A percentile compares a stretch with the other conserved stretches of the same genome.
These are phyloP conservation scores for Sylvilagus floridanus DNA, from an alignment of 2,797 vertebrate genomes.

Conservation along the genomic window DNA sequence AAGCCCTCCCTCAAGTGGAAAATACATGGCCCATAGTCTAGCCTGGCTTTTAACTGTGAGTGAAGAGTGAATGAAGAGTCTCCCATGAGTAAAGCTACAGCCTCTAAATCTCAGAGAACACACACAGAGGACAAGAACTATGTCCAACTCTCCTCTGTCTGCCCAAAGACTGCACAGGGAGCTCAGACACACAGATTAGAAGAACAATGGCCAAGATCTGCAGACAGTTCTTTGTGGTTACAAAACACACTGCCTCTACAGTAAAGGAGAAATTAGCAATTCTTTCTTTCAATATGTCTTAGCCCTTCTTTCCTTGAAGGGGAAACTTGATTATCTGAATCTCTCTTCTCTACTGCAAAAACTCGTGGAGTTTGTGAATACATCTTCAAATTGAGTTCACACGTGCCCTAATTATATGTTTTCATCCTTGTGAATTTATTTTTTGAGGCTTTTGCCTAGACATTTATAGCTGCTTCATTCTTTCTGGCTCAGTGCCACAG, in stretches of 20 bases:
- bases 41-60: neutral
- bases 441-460: slow-evolving; percentile 63
- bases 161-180: neutral
- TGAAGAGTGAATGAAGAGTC: neutral
- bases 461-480: slow-evolving; percentile 64
- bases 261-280: neutral
- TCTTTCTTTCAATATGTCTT: neutral
- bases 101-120: neutral
- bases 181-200: neutral
- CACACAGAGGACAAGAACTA: neutral
- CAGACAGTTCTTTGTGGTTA: slow-evolving; percentile 38
- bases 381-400: slow-evolving; percentile 48
- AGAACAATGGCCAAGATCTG: neutral
- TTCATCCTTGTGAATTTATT: slow-evolving; percentile 74
- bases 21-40: neutral
- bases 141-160: neutral
- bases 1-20: neutral
- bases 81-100: fast-evolving
- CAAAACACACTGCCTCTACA: neutral
- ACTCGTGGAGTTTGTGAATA: slow-evolving; percentile 17
- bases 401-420: slow-evolving; percentile 61
- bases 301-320: slow-evolving; percentile 21
- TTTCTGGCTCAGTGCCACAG: slow-evolving; percentile 67
- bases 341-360: slow-evolving; percentile 18
- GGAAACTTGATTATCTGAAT: neutral